Base-by-base conservation (phyloP, 2,888 invertebrate species). In the Byasa hedistus region DNA sequence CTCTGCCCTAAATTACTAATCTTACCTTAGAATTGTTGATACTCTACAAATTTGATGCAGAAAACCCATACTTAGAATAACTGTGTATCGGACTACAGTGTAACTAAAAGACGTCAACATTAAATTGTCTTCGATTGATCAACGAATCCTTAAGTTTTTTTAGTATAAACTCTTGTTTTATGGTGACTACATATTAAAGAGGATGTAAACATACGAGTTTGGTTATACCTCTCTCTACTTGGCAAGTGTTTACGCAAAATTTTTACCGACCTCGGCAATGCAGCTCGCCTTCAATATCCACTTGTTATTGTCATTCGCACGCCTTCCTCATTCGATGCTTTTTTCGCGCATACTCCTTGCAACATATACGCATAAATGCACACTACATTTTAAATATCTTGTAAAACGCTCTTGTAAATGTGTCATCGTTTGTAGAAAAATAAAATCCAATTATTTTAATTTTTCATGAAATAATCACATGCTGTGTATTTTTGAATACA, bases 251-350 rank as follows among this genome's bases (percentile, higher is more conserved):
- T 48, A 48, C 48, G n/a, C 48, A 48, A 48, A 48, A 48, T 48
- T 48, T 48, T 48, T n/a, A 48, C 19, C 44, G 55, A 65, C 65
- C 55, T 60, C 57, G 36, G n/a, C 22, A 61, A 22, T 36, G 48
- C 48, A 27, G 32, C 60, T 60, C 8, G 22, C 65, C 65, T 61
- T 61, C 52, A 61, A 56, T 48, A 32, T 19, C 24, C 52, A 39
- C 27, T 22, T 19, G 27, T 51, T 63, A 32, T 36, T 51, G 32
- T 63, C n/a, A 39, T 24, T 1, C 21, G 39, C 44, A 56, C 24
- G 44, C 55, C 44, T 62, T 55, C 55, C 55, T 56, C 39, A 15
- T 62, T 44, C 23, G 10, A 48, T 12, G 15, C 22, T 24, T 23
- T 44, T n/a, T 54, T 54, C 22, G n/a, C 52, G 52, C 22, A n/a